Evolutionary conservation across 2,113 vertebrate species (phyloP).

Genomic region (Lonchura striata): DNA sequence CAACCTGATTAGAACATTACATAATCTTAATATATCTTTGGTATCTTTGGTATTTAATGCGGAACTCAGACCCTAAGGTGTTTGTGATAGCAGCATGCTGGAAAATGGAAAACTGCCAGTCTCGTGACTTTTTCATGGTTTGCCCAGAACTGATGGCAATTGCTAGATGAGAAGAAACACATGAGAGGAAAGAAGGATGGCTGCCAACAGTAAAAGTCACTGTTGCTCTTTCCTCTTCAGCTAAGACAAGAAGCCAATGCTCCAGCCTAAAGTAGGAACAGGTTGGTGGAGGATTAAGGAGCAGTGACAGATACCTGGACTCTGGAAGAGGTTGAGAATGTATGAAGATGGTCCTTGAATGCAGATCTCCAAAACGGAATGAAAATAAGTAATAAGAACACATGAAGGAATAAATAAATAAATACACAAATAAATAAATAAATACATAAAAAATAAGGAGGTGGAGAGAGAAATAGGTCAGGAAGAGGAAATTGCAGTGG

Average conservation of each 20-base stretch:
- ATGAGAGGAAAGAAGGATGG: not conserved
- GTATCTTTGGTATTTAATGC: not conserved
- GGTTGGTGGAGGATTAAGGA: not conserved
- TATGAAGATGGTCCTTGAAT: not conserved
- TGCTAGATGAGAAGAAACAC: not conserved
- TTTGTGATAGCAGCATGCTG: not conserved
- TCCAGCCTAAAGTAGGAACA: not conserved
- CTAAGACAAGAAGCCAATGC: not conserved
- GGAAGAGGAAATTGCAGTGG: not conserved
- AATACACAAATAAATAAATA: too few species aligned
- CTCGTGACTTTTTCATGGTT: not conserved
- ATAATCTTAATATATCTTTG: not conserved
- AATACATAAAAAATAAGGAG: too few species aligned
- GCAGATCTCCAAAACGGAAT: not conserved
- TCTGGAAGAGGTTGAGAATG: not conserved
- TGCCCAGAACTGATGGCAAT: not conserved
- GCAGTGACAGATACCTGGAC: not conserved
- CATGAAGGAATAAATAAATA: fast-evolving
- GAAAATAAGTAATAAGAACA: not conserved
- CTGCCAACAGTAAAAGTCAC: not conserved
- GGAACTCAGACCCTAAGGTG: not conserved
- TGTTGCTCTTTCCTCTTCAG: not conserved
- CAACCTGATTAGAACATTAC: not conserved
- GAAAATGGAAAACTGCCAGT: not conserved
- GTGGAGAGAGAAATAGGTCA: not conserved